phyloP scores from a whole-genome alignment of 2,797 vertebrate genomes.

The Paramormyrops hopkinsi region DNA sequence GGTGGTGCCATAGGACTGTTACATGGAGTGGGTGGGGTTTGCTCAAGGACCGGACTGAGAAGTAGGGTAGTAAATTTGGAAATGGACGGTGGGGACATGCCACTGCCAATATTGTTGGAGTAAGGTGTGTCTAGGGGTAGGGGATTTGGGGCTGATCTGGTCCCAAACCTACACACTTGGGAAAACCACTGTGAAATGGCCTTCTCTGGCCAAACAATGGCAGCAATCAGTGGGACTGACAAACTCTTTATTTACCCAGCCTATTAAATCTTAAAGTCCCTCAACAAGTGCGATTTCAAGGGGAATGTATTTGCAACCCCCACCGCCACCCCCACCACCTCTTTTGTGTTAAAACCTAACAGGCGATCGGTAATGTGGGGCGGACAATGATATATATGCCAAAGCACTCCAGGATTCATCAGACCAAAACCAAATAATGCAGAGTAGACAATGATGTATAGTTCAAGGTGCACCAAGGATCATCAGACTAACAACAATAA shows the following conservation, averaged over 20 bases:
- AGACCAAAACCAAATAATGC: slow-evolving; percentile 8
- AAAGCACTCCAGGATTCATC: not conserved
- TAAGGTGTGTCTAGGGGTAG: not conserved
- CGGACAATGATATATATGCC: slow-evolving; percentile 1
- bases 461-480: slow-evolving; percentile 2
- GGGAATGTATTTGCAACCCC: not conserved
- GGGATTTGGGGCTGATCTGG: not conserved
- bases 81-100: not conserved
- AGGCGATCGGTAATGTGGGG: not conserved
- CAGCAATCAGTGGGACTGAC: not conserved
- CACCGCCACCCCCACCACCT: not conserved
- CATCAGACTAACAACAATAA: not conserved
- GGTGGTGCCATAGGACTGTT: not conserved
- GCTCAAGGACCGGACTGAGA: not conserved
- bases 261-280: not conserved
- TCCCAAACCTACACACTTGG: not conserved
- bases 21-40: not conserved
- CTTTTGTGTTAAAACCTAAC: not conserved
- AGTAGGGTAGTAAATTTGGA: not conserved
- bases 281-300: not conserved
- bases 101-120: not conserved
- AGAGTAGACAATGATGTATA: not conserved
- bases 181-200: not conserved
- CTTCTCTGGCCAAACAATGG: not conserved
- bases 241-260: not conserved